These are phyloP conservation scores for Andrena bicolor DNA, from an alignment of 2,888 invertebrate species.

Conservation along the genomic window DNA sequence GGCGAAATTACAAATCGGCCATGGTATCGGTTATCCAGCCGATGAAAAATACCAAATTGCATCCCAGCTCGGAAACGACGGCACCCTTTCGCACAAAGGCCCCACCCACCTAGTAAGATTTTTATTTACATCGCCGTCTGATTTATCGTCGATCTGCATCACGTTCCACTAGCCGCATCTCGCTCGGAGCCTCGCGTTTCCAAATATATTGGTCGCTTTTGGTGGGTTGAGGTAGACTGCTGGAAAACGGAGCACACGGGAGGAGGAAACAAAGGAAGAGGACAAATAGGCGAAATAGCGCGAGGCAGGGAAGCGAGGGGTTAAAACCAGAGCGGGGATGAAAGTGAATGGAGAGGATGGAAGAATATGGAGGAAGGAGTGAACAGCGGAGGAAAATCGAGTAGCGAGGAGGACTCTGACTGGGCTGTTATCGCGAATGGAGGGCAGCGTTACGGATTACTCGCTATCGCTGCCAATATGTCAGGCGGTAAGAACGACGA, in stretches of 20 bases:
- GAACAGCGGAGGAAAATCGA: not conserved
- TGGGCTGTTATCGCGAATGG: constrained; percentile 61
- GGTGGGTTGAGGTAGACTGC: constrained; percentile 16
- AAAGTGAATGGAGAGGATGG: constrained; percentile 21
- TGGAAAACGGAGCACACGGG: not conserved
- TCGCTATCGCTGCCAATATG: constrained; percentile 74
- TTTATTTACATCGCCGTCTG: constrained; percentile 66
- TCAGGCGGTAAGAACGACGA: constrained; percentile 67
- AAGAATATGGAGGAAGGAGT: not conserved
- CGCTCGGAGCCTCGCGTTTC: constrained; percentile 40
- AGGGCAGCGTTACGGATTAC: constrained; percentile 69
- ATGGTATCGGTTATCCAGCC: constrained; percentile 36
- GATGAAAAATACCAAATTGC: constrained; percentile 64
- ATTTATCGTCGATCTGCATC: constrained; percentile 68
- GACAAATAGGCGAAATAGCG: constrained; percentile 8
- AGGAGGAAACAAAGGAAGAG: not conserved
- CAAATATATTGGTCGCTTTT: constrained; percentile 62
- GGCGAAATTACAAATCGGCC: constrained; percentile 44
- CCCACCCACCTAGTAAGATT: constrained; percentile 39
- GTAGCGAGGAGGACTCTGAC: constrained; percentile 18
- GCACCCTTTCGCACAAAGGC: constrained; percentile 23
- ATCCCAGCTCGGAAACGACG: constrained; percentile 14
- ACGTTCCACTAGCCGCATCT: constrained; percentile 42
- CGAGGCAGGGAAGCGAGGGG: constrained; percentile 5
- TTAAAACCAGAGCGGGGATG: constrained; percentile 11